Conservation (phyloP, 2,797 vertebrate species). For the Chelonia mydas region DNA sequence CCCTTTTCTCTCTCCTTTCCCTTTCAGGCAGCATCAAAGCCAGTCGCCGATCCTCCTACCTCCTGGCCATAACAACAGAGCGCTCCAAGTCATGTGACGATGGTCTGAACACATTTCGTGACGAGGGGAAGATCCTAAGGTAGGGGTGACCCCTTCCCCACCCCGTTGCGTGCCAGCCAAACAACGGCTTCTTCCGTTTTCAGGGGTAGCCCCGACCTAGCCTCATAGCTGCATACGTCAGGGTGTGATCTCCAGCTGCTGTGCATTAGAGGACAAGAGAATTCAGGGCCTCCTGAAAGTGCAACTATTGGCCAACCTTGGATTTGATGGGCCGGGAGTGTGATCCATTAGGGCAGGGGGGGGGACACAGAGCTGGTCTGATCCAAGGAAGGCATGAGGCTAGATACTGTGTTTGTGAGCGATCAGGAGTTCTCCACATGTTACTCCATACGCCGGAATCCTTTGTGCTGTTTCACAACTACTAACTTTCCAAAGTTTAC, state of each 20-base stretch:
- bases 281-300: background rate
- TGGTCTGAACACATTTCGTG: constrained; percentile 93
- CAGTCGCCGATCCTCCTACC: constrained; percentile 95
- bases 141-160: constrained; percentile 71
- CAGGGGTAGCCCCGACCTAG: background rate
- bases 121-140: constrained; percentile 90
- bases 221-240: background rate
- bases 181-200: background rate
- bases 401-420: background rate
- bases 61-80: constrained; percentile 95
- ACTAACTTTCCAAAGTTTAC: background rate
- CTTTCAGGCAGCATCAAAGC: constrained; percentile 93
- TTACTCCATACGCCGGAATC: background rate
- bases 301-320: background rate
- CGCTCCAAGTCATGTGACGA: constrained; percentile 99
- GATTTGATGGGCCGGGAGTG: background rate
- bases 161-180: rapidly evolving
- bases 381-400: background rate
- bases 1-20: constrained; percentile 19
- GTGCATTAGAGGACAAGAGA: background rate
- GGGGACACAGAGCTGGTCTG: background rate
- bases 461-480: background rate
- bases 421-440: background rate
- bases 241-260: background rate
- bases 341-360: background rate